These are phyloP conservation scores for Apodemus speciosus DNA, from an alignment of 2,113 vertebrate genomes.

Conservation along the genomic window DNA sequence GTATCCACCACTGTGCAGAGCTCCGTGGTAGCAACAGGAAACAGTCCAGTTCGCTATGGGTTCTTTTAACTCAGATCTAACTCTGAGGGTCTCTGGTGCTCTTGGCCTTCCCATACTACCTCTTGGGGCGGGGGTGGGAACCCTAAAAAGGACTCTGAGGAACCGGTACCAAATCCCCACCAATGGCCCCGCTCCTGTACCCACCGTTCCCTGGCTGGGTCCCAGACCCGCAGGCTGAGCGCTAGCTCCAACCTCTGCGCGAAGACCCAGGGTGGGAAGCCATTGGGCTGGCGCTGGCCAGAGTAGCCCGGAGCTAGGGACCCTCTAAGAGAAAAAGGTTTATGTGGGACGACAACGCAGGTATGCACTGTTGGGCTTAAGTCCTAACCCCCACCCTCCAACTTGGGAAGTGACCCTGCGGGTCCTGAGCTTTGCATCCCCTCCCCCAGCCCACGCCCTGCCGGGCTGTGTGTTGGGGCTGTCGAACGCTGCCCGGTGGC, in stretches of 20 bases:
- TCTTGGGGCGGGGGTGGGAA: neutral
- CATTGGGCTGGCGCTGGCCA: neutral
- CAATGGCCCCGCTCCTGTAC: neutral
- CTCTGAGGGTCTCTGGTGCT: neutral
- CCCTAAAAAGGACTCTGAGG: neutral
- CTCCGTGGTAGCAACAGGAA: neutral
- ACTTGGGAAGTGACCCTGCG: neutral
- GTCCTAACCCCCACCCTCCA: neutral
- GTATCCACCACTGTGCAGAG: neutral
- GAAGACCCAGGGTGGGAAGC: neutral
- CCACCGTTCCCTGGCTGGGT: neutral
- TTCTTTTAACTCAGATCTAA: neutral
- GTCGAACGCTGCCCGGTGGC: neutral
- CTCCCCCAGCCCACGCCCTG: neutral
- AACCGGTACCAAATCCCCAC: neutral
- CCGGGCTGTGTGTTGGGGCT: fast-evolving
- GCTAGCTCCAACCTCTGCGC: slow-evolving; percentile 3
- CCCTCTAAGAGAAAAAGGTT: neutral
- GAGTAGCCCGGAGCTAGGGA: neutral
- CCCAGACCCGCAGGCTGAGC: neutral
- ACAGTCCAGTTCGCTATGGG: neutral
- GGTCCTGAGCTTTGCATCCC: neutral
- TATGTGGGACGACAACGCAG: neutral
- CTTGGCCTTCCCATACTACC: neutral
- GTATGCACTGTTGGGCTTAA: neutral